Base-by-base conservation (phyloP, 2,888 invertebrate species). In the Acanthoscelides obtectus region DNA sequence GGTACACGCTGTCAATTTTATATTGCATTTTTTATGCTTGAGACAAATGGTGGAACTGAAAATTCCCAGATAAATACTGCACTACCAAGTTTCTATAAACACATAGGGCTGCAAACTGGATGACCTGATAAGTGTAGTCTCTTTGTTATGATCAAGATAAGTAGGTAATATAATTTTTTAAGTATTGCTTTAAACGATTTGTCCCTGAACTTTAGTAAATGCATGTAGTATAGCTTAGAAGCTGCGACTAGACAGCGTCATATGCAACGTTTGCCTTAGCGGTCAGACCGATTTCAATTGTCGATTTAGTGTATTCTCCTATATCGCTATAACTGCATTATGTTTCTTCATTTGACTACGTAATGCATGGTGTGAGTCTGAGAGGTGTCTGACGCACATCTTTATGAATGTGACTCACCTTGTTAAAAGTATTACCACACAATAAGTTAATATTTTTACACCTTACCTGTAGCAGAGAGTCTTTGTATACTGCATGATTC, bases 401-500 rank as follows among this genome's bases (percentile, higher is more conserved):
- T 66, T 66, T 66, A 66, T 66, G 66, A 12, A 20, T 21, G 66
- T 66, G 66, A 66, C 21, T 66, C 66, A 66, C 21, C 66, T 66
- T 66, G 12, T 20, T 66, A 66, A 66, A 20, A 66, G 21, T 66
- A 66, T 66, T 66, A 66, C 66, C 66, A 66, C 66, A 66, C 66
- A 66, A 66, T 66, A 66, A 66, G 66, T 66, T 20, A 66, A 66
- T 66, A 66, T 21, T 66, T 66, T 66, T 66, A 8, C 20, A 66
- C 20, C 20, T 22, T 22, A 20, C 22, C 66, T n/a, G 8, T 66
- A 8, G 22, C 66, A 66, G 21, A 65, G 20, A 5, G 20, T 12
- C 66, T 66, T 66, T 66, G 66, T 66, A 21, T 66, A 20, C 8
- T 6, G 6, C 66, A 66, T 21, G 66, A 66, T 66, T 66, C 20